Percentiles rank a stretch among this genome's conserved stretches.
Conservation (phyloP, 2,113 vertebrate genomes). For the Cettia cetti region DNA sequence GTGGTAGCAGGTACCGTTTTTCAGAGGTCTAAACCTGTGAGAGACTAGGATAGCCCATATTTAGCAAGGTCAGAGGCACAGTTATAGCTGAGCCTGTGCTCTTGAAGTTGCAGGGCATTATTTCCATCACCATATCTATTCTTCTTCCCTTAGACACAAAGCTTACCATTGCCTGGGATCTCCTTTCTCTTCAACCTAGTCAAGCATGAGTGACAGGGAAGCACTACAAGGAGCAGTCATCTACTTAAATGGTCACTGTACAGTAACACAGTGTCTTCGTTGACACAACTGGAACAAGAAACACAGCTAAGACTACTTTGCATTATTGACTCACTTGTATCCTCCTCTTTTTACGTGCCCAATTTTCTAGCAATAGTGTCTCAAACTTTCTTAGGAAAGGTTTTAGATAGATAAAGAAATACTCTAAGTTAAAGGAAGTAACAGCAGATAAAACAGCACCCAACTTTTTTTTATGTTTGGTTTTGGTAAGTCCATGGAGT, state of each 20-base stretch:
- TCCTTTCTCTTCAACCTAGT: background rate
- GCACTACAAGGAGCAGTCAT: background rate
- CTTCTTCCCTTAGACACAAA: background rate
- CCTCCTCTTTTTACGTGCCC: background rate
- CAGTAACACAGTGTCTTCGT: background rate
- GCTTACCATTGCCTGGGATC: background rate
- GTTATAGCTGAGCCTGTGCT: background rate
- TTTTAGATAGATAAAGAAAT: background rate
- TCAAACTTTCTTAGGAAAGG: background rate
- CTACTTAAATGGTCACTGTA: background rate
- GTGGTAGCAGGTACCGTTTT: background rate
- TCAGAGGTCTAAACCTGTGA: background rate
- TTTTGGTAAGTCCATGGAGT: background rate
- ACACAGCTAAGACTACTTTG: background rate
- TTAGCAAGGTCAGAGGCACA: background rate
- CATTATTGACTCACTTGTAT: background rate
- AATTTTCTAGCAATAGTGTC: background rate
- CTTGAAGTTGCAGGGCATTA: background rate
- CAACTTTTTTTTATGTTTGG: background rate
- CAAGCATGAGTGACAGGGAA: background rate
- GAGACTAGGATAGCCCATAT: background rate
- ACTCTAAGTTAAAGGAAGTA: background rate
- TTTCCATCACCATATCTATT: background rate
- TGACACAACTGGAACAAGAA: background rate
- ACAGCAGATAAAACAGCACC: background rate